Base-by-base conservation (phyloP, 2,797 vertebrate species). In the Acomys russatus region DNA sequence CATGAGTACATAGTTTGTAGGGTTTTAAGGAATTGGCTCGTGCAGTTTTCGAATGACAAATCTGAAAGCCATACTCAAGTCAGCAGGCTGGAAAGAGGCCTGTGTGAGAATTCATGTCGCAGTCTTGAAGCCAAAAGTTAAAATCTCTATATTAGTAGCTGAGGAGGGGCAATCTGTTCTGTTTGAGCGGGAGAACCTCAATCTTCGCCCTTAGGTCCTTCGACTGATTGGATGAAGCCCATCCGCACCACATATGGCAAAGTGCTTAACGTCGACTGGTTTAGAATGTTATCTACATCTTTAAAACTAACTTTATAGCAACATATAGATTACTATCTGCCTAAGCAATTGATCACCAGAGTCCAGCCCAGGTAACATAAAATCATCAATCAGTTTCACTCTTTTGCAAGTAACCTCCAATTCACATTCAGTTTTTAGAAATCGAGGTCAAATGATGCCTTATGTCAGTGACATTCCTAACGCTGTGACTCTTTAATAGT, bases 251-350 rank as follows among this genome's bases (percentile, higher is more conserved):
- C 64, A 15, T 87, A 82, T 76, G 25, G 54, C 25, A 49, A 86
- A 66, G 61, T 66, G 25, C 38, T 79, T 90, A 56, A 82, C 44
- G 28, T 85, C 23, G n/a, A 44, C 33, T 77, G 14, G 88, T 64
- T 33, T n/a, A 71, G 77, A 90, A 90, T 64, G 63, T 86, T 82
- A 77, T 56, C n/a, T 44, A 76, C 35, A 63, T 17, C 90, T 86
- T 44, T 9, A 22, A 85, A 92, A 92, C 68, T 80, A 89, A 6
- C 73, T 85, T 87, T 25, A 70, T 30, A 71, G 28, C 44, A 80
- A 79, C 9, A 90, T 64, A 2, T 77, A 35, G 18, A 63, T 63
- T 87, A 3, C 6, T 90, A 30, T 76, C 86, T 80, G 86, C 63
- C 38, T 54, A 92, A 68, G 88, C 20, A 70, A 33, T 14, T 68